A percentile compares a stretch with the other conserved stretches of the same genome.
Conservation (phyloP, 1,140 invertebrate genomes). For the Drosophila elegans region DNA sequence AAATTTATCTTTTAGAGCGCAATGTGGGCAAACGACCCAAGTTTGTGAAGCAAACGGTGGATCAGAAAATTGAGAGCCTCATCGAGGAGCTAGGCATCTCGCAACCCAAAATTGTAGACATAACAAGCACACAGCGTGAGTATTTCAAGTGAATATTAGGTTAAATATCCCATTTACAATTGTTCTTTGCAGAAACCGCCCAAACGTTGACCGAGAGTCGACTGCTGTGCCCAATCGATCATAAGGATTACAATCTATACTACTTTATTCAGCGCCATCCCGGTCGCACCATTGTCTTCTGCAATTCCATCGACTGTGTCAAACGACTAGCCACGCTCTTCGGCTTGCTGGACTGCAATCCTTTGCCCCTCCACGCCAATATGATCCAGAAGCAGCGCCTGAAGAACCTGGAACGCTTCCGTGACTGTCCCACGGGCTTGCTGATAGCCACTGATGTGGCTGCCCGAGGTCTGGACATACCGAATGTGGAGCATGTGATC, state of each 20-base stretch:
- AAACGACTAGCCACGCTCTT: conserved; percentile 93
- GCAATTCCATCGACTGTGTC: conserved; percentile 98
- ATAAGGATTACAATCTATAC: conserved; percentile 97
- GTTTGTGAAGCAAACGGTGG: conserved; percentile 88
- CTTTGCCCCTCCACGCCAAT: conserved; percentile 95
- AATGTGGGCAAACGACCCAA: conserved; percentile 86
- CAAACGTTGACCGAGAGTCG: conserved; percentile 93
- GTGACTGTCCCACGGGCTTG: conserved; percentile 90
- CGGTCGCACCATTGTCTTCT: conserved; percentile 97
- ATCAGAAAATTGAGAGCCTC: conserved; percentile 90
- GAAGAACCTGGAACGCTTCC: conserved; percentile 97
- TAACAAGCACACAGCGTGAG: conserved; percentile 87
- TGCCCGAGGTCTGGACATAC: conserved; percentile 98
- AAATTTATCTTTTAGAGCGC: conserved; percentile 57
- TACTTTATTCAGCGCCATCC: conserved; percentile 94
- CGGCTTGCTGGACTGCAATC: conserved; percentile 90
- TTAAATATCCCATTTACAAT: too few relatives aligned
- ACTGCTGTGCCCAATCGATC: conserved; percentile 90
- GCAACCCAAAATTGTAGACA: conserved; percentile 96
- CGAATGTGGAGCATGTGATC: conserved; percentile 96
- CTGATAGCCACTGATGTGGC: conserved; percentile 99
- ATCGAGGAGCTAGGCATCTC: conserved; percentile 92
- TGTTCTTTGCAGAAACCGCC: conserved; percentile 88
- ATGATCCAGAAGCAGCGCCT: conserved; percentile 98
- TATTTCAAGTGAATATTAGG: background rate